Percentiles rank a stretch among this genome's conserved stretches.
Evolutionary conservation across 2,113 vertebrate species (phyloP).

Genomic region (Capreolus pygargus): DNA sequence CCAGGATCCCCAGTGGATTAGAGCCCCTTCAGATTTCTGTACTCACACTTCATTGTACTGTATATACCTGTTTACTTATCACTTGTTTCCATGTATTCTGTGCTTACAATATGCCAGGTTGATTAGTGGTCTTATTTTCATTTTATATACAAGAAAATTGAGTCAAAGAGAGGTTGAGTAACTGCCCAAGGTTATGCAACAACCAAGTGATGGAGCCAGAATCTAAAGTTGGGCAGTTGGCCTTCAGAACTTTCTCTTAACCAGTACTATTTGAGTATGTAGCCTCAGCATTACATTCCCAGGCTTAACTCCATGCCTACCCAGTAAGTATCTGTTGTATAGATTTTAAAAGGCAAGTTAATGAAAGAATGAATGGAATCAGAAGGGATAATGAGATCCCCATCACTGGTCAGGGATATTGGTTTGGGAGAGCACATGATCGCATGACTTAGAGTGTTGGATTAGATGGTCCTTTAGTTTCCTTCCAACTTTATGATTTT

Average conservation of each 20-base stretch:
- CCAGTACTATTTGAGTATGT: neutral
- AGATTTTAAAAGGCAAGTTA: neutral
- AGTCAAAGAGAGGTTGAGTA: neutral
- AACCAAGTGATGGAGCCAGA: neutral
- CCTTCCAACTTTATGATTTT: neutral
- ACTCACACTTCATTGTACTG: neutral
- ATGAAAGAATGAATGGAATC: neutral
- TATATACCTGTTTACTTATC: neutral
- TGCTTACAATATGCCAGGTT: neutral
- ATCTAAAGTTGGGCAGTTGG: neutral
- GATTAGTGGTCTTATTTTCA: neutral
- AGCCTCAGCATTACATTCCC: neutral
- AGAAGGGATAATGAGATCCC: neutral
- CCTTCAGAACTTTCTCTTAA: neutral
- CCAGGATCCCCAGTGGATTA: neutral
- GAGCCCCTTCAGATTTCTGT: neutral
- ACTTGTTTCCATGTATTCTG: neutral
- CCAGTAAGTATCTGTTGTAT: neutral
- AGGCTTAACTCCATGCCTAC: neutral
- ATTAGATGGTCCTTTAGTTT: neutral
- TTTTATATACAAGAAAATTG: neutral
- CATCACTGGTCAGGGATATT: too few relatives aligned
- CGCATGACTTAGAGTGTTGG: neutral
- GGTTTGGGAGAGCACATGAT: neutral
- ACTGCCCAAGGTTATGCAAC: neutral